Base-by-base conservation (phyloP, 1,140 invertebrate species). In the Schlechtendalia chinensis region DNA sequence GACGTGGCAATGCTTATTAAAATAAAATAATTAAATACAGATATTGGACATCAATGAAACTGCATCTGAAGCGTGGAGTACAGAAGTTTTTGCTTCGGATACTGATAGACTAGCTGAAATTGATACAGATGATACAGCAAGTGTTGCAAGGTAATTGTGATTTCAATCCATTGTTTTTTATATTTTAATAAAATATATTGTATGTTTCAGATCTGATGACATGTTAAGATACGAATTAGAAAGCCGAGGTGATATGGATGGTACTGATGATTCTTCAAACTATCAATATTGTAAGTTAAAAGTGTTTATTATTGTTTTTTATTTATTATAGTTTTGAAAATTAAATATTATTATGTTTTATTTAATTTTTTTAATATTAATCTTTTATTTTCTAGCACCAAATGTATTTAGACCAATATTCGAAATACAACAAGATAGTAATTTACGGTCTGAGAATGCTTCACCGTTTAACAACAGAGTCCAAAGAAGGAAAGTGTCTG, bases 41-140 rank as follows among this genome's bases (percentile, higher is more conserved):
- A 83, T 86, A 56, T 82, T 89, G 53, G 95, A 97, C 85, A 90
- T 92, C 16, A 94, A 92, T 19, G 95, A 97, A 87, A 96, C 95
- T 32, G 93, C 94, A 1, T 96, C 94, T 83, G 96, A 98, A 87
- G 96, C 96, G 0, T 99, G 97, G 97, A 97, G 95, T 84, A 98
- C 96, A 22, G 96, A 98, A 88, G 97, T 98, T 45, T 87, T 98
- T 63, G 94, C 95, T 1, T 97, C 95, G 27, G 96, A 98, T 85
- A 96, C 94, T 8, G 96, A 98, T 85, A 89, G 95, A 67, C 88
- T 97, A 82, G 94, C 93, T 1, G 96, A 98, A 87, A 90, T 94
- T 24, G 93, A 94, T 84, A 93, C 91, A 14, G 93, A 94, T 84
- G 93, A 94, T 83, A 91, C 91, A 63, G 89, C 88, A 0, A 93